A percentile compares a stretch with the other conserved stretches of the same genome.
These are phyloP conservation scores for Scolopax rusticola DNA, from an alignment of 2,797 vertebrate species.

Conservation along the genomic window DNA sequence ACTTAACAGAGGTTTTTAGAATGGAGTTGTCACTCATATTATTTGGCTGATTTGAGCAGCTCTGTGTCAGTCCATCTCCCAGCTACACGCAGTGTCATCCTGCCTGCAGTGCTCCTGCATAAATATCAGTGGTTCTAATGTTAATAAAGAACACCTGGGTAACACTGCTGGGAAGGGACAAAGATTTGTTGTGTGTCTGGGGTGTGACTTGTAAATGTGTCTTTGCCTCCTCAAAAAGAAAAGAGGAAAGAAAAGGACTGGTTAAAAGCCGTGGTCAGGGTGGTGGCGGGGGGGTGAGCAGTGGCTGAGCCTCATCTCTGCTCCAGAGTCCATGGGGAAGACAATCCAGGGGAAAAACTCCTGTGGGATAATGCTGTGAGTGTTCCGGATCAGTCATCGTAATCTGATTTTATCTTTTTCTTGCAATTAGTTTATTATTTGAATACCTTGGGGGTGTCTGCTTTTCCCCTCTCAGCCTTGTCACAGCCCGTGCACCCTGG, in stretches of 20 bases:
- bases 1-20: background rate
- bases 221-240: background rate
- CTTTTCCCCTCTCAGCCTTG: background rate
- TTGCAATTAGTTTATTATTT: background rate
- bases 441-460: background rate
- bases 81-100: background rate
- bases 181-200: background rate
- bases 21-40: background rate
- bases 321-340: background rate
- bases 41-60: background rate
- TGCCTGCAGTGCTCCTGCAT: background rate
- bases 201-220: background rate
- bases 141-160: background rate
- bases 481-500: background rate
- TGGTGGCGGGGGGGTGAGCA: background rate
- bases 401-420: background rate
- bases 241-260: background rate
- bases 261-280: background rate
- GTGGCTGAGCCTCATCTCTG: background rate
- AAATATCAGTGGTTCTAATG: background rate
- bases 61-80: background rate
- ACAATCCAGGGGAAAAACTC: background rate
- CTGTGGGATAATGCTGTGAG: fast-evolving
- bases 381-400: background rate
- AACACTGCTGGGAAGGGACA: background rate